A percentile compares a stretch with the other conserved stretches of the same genome.
phyloP scores from a whole-genome alignment of 2,888 invertebrate species.

The Plebejus anna region DNA sequence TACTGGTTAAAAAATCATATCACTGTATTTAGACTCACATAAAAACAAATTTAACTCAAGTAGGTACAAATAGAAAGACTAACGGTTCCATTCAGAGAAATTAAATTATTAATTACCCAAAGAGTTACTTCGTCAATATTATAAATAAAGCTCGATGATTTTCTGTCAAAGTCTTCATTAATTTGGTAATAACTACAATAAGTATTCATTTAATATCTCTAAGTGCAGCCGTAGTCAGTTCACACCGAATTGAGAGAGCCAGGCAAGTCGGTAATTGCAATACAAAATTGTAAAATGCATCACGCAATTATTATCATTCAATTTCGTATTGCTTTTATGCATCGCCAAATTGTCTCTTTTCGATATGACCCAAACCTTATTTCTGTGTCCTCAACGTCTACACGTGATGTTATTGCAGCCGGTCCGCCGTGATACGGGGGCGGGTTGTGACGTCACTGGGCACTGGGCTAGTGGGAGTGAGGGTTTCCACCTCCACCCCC shows the following conservation, averaged over 20 bases:
- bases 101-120: too few relatives aligned
- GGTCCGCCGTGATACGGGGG: constrained; percentile 97
- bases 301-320: too few relatives aligned
- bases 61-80: neutral
- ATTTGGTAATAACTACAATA: too few relatives aligned
- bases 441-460: constrained; percentile 94
- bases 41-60: neutral
- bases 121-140: too few relatives aligned
- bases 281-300: too few relatives aligned
- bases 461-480: constrained; percentile 95
- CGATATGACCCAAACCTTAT: neutral
- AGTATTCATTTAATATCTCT: too few relatives aligned
- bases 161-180: too few relatives aligned
- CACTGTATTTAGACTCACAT: constrained; percentile 8
- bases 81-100: too few relatives aligned
- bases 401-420: constrained; percentile 79
- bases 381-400: neutral
- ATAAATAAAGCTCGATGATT: too few relatives aligned
- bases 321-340: neutral
- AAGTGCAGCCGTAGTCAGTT: neutral
- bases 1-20: neutral
- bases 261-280: neutral
- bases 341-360: neutral
- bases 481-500: constrained; percentile 96
- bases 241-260: neutral